Evolutionary conservation across 1,140 invertebrate species (phyloP), one percentile per base, ranked within the genome.

Genomic region (Lepidurus couesii): DNA sequence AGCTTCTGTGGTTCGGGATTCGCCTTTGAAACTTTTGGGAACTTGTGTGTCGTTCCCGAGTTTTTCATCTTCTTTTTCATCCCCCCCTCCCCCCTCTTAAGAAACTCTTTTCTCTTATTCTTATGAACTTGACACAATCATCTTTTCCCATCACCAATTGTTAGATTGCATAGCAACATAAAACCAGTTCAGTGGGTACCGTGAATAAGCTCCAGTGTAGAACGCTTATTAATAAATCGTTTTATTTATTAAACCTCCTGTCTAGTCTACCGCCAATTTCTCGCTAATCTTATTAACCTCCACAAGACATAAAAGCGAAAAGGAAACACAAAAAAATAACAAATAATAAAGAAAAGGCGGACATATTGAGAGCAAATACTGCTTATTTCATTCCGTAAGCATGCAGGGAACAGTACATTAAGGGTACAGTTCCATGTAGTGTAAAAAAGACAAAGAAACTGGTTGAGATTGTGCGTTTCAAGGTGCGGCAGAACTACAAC

Each of bases 91-190:
- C 13, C 21, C n/a, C 13, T 34, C 34, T 34, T 34, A 34, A 34
- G 4, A 34, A 34, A 34, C 34, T 34, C 34, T 34, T 34, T 34
- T 34, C 34, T 34, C 34, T 34, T 34, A 34, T 34, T 34, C 53
- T 65, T 65, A 65, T 65, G 53, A 65, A n/a, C 53, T 65, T 65
- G 53, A 65, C 53, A 65, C 53, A 65, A 65, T 65, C 53, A 65
- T 16, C 53, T 21, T 0, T 2, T 65, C 53, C 6, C 53, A 65
- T 65, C 53, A 65, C 53, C 53, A 65, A 65, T 65, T 65, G 53
- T 5, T 9, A 65, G 53, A 65, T 65, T 65, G 53, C 53, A 13
- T 65, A 65, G 53, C 53, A 65, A 65, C 53, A 65, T 21, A 9
- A 65, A 65, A 65, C 53, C 53, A 65, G 53, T 65, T 65, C 53